Conservation (phyloP, 2,113 vertebrate genomes). For the Cololabis saira region DNA sequence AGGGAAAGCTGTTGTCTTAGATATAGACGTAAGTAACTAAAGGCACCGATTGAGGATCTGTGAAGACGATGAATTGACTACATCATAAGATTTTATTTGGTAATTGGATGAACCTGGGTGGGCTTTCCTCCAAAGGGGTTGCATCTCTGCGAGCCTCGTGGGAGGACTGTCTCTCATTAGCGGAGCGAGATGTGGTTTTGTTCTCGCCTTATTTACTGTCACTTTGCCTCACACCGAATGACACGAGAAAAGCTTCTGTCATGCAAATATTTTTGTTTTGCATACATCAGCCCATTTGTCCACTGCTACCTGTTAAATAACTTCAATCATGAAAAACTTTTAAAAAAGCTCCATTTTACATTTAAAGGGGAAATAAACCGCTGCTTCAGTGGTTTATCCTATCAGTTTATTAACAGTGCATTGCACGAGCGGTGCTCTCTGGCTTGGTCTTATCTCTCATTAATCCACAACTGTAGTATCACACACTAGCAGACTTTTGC, state of each 20-base stretch:
- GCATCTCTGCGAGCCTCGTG: slow-evolving; percentile 39
- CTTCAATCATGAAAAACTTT: neutral
- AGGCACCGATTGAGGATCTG: slow-evolving; percentile 35
- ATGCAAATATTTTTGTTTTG: neutral
- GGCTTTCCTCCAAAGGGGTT: slow-evolving; percentile 47
- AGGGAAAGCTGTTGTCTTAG: neutral
- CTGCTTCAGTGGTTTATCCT: slow-evolving; percentile 17
- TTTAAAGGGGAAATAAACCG: slow-evolving; percentile 23
- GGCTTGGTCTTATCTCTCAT: slow-evolving; percentile 67
- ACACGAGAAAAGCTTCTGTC: slow-evolving; percentile 11
- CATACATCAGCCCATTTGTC: neutral
- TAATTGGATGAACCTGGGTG: slow-evolving; percentile 51
- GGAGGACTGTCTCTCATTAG: slow-evolving; percentile 66
- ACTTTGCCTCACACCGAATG: slow-evolving; percentile 17
- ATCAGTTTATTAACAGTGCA: slow-evolving; percentile 32
- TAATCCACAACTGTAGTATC: slow-evolving; percentile 60
- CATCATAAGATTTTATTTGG: slow-evolving; percentile 56
- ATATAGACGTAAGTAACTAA: neutral
- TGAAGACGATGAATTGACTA: slow-evolving; percentile 57
- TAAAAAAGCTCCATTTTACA: neutral
- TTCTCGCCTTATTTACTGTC: slow-evolving; percentile 32
- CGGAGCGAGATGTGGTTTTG: slow-evolving; percentile 44
- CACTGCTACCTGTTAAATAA: neutral
- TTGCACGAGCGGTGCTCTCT: slow-evolving; percentile 41
- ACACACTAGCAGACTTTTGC: slow-evolving; percentile 58